A percentile compares a stretch with the other conserved stretches of the same genome.
phyloP scores from a whole-genome alignment of 1,140 invertebrate genomes.

The Drosophila neocordata region DNA sequence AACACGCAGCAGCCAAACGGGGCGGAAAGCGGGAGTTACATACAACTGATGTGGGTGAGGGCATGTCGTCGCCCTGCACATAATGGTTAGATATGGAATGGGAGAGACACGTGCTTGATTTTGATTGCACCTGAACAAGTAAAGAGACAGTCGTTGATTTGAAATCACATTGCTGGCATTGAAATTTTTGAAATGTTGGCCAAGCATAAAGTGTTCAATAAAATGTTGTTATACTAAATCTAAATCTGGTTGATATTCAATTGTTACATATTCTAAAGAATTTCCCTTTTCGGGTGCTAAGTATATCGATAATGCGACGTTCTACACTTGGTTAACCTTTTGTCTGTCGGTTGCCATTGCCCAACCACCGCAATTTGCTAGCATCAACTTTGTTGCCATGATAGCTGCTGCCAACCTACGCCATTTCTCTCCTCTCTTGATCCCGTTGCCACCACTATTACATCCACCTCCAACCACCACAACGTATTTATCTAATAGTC shows the following conservation, averaged over 20 bases:
- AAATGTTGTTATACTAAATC: too few relatives aligned
- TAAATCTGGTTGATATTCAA: too few relatives aligned
- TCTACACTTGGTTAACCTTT: constrained; percentile 54
- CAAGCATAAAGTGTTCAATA: not conserved
- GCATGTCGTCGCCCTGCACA: constrained; percentile 15
- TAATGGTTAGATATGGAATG: not conserved
- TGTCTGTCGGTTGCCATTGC: constrained; percentile 14
- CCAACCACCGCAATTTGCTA: constrained; percentile 54
- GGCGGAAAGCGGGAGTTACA: not conserved
- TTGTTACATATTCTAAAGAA: not conserved
- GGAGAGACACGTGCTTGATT: constrained; percentile 37
- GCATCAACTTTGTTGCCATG: constrained; percentile 54
- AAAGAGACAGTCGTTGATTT: constrained; percentile 6
- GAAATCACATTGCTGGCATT: not conserved
- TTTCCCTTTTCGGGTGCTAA: constrained; percentile 44
- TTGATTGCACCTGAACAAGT: constrained; percentile 68
- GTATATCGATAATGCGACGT: constrained; percentile 29
- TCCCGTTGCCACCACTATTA: not conserved
- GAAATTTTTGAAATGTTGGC: constrained; percentile 4
- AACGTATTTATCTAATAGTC: constrained; percentile 79
- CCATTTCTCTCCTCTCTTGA: constrained; percentile 10
- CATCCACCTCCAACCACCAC: constrained; percentile 19
- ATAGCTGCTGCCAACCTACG: constrained; percentile 46
- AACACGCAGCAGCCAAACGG: constrained; percentile 31
- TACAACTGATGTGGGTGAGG: constrained; percentile 1